These are phyloP conservation scores for Parascotia fuliginaria DNA, from an alignment of 2,888 invertebrate genomes.

Conservation along the genomic window DNA sequence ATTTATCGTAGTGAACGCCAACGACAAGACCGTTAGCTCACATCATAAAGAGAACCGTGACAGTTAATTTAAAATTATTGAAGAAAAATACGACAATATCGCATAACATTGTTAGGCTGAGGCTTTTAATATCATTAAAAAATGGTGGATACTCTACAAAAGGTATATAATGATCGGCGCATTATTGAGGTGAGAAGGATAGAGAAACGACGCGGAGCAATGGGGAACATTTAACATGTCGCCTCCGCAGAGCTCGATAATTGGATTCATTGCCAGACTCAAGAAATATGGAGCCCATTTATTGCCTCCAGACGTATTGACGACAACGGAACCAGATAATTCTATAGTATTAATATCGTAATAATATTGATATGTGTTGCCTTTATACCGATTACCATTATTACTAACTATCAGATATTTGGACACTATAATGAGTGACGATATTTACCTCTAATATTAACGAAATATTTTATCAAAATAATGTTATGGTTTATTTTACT, in stretches of 20 bases:
- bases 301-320: conserved; percentile 61
- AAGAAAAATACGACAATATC: conserved; percentile 17
- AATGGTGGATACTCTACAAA: conserved; percentile 28
- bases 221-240: conserved; percentile 77
- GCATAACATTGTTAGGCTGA: conserved; percentile 17
- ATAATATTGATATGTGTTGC: conserved; percentile 33
- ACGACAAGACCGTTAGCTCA: conserved; percentile 14
- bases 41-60: conserved; percentile 16
- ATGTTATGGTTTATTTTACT: background rate
- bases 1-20: conserved; percentile 9
- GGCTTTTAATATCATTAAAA: conserved; percentile 29
- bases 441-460: conserved; percentile 11
- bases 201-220: conserved; percentile 53
- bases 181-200: conserved; percentile 49
- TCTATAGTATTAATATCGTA: conserved; percentile 42
- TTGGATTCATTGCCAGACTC: conserved; percentile 77
- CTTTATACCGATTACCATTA: conserved; percentile 24
- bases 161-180: conserved; percentile 41
- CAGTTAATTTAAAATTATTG: conserved; percentile 27
- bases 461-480: background rate
- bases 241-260: conserved; percentile 70
- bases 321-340: conserved; percentile 48
- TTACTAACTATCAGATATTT: conserved; percentile 21
- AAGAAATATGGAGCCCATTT: conserved; percentile 73
- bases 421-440: conserved; percentile 7